Conservation (phyloP, 1,140 invertebrate species). For the Halesus radiatus region DNA sequence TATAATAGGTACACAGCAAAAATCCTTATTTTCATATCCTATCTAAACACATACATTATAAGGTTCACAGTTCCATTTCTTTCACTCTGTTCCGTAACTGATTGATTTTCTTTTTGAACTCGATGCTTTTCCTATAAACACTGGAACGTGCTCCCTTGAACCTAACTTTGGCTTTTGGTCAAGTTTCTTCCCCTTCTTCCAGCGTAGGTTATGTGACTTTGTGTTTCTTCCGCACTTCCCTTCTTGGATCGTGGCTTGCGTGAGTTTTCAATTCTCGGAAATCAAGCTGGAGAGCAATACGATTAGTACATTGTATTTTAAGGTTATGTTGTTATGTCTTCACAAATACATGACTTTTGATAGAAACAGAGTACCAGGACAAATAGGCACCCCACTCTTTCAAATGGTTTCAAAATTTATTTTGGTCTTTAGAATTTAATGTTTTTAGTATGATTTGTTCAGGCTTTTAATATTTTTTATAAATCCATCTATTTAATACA, state of each 20-base stretch:
- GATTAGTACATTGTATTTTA: not conserved
- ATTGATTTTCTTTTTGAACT: constrained; percentile 48
- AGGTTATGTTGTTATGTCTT: too few species aligned
- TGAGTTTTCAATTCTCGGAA: constrained; percentile 72
- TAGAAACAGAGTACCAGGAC: too few species aligned
- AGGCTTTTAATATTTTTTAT: too few species aligned
- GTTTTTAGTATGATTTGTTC: too few species aligned
- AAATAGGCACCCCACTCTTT: too few species aligned
- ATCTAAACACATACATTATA: constrained; percentile 5
- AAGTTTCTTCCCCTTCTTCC: constrained; percentile 23
- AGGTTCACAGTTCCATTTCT: constrained; percentile 25
- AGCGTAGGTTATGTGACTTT: constrained; percentile 69
- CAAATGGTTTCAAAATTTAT: too few species aligned
- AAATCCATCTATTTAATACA: too few species aligned
- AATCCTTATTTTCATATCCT: constrained; percentile 20
- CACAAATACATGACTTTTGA: too few species aligned
- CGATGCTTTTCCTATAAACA: constrained; percentile 42
- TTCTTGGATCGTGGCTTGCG: constrained; percentile 66
- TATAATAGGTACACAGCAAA: not conserved
- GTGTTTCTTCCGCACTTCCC: constrained; percentile 72
- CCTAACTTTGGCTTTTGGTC: constrained; percentile 23
- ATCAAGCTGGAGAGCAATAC: constrained; percentile 65
- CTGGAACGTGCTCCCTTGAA: constrained; percentile 43
- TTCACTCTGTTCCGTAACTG: constrained; percentile 25
- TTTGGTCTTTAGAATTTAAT: too few species aligned